Percentiles rank a stretch among this genome's conserved stretches.
phyloP scores from a whole-genome alignment of 2,797 vertebrate genomes.

The Spinibarbus caldwelli region DNA sequence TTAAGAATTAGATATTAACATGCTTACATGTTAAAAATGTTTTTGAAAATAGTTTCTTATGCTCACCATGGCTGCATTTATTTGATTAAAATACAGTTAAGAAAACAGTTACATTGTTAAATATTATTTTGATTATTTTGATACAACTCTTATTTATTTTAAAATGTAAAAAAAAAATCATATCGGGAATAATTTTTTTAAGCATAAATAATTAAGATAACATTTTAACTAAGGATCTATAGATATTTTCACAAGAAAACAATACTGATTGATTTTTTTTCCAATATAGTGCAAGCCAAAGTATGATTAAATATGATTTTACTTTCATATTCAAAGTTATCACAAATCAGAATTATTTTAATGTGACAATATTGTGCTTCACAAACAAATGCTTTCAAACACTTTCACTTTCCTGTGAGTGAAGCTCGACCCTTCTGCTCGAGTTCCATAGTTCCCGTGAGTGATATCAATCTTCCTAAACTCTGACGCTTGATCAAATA shows the following conservation, averaged over 20 bases:
- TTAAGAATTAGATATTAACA: not conserved
- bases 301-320: not conserved
- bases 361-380: not conserved
- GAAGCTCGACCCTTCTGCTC: not conserved
- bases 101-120: not conserved
- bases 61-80: not conserved
- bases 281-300: not conserved
- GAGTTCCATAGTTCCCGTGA: conserved; percentile 38
- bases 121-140: not conserved
- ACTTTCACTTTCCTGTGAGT: conserved; percentile 20
- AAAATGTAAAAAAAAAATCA: not conserved
- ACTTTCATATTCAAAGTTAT: not conserved
- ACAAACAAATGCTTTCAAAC: not conserved
- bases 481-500: conserved; percentile 71
- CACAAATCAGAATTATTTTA: not conserved
- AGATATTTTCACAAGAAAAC: not conserved
- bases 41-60: not conserved
- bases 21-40: not conserved
- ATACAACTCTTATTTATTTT: not conserved
- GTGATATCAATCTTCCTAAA: conserved; percentile 67
- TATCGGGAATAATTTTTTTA: not conserved
- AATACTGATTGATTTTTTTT: not conserved
- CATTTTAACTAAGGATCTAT: not conserved
- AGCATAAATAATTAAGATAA: not conserved
- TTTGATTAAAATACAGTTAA: not conserved